Base-by-base conservation (phyloP, 2,888 invertebrate genomes). In the Torymus texanus region DNA sequence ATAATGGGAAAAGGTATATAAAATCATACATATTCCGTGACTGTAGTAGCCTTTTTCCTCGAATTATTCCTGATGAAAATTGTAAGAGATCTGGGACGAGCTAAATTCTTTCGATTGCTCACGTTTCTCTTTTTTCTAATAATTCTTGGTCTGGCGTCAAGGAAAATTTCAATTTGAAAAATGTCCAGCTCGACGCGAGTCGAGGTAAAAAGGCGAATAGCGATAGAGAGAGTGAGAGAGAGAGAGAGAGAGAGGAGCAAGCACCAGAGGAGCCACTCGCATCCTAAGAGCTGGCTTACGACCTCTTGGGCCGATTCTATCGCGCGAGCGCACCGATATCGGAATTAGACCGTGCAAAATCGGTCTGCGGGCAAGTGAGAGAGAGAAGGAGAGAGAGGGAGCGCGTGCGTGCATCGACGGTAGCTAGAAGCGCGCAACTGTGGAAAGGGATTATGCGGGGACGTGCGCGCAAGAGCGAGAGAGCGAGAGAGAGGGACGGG, bases 371-470 rank as follows among this genome's bases (percentile, higher is more conserved):
- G 66, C 21, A 41, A 41, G 41, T 41, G 8, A 41, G 41, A 41
- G 41, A 41, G 41, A 41, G 8, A 8, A 0, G 8, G 41, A 41
- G 41, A 41, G 41, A 8, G 41, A 1, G 8, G 1, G 65, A 55
- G 71, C 24, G 68, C 70, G 63, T 66, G 61, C 63, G 73, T 73
- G 66, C 68, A 41, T 41, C 41, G 41, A 41, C 41, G 8, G 51
- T 56, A 59, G 65, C 76, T 61, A 53, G 72, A 18, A 63, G 58
- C 24, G 78, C 68, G 65, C 41, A 41, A 75, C 58, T 18, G 55
- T 29, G 70, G 74, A 79, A 80, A 79, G 78, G 81, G 76, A 82
- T 83, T 83, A 83, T 77, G 78, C 80, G 77, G 75, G 79, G 82
- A 41, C 41, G 41, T 41, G 41, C 41, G 41, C 82, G 63, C 58